Base-by-base conservation (phyloP, 2,888 invertebrate genomes). In the Aricia artaxerxes region DNA sequence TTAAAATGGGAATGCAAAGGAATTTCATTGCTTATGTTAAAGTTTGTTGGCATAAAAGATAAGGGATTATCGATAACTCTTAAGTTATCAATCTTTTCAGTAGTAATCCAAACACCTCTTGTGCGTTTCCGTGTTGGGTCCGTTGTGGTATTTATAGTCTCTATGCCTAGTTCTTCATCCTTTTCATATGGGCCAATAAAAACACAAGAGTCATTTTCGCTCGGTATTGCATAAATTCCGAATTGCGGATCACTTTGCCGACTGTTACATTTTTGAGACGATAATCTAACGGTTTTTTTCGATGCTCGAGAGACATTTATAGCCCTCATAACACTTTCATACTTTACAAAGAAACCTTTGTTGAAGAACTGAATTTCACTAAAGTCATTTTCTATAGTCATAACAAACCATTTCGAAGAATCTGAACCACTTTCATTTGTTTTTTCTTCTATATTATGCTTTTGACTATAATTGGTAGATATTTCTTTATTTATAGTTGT, bases 341-440 rank as follows among this genome's bases (percentile, higher is more conserved):
- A 88, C 86, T 94, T 95, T 1, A 96, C 95, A 79, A 95, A 94
- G 84, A 95, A 95, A 1, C 95, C 92, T 84, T 89, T 92, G 73
- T 89, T 90, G 80, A 88, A 89, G 84, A 96, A 95, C 78, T 92
- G 89, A 77, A 96, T 89, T 85, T 95, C 95, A 31, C 86, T 87
- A 85, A 96, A 95, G 86, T 95, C 95, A 80, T 95, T 90, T 88
- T 95, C 95, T 69, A 96, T 82, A 73, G 89, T 94, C 88, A 96
- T 92, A 80, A 95, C 89, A 83, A 95, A 95, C 96, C 96, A 96
- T 87, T 92, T 93, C 49, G 92, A 94, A 24, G 40, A 44, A 38
- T 79, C 76, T 40, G 69, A 13, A 57, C 35, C 35, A 16, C 49
- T n/a, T 57, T 35, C 76, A 24, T 31, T 57, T 35, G 35, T 35